phyloP scores from a whole-genome alignment of 2,113 vertebrate genomes.

The Eulacestoma nigropectus region DNA sequence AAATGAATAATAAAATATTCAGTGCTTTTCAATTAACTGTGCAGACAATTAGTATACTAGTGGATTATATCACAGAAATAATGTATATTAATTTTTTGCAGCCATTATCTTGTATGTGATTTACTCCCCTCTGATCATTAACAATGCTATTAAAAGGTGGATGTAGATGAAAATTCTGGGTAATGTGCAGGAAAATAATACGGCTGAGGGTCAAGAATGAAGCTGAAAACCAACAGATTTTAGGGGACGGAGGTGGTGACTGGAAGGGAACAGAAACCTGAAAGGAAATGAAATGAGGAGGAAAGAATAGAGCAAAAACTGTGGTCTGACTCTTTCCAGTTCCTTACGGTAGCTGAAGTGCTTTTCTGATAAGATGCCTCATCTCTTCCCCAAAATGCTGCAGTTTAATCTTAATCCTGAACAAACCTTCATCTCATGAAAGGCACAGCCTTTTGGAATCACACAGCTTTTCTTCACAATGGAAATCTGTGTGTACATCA shows the following conservation, averaged over 20 bases:
- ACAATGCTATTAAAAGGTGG: slow-evolving; percentile 68
- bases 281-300: background rate
- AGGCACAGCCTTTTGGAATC: slow-evolving; percentile 14
- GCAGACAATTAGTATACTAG: slow-evolving; percentile 73
- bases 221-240: slow-evolving; percentile 19
- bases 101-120: slow-evolving; percentile 74
- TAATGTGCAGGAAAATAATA: slow-evolving; percentile 56
- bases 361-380: background rate
- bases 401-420: background rate
- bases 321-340: background rate
- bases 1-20: slow-evolving; percentile 80
- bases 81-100: slow-evolving; percentile 76
- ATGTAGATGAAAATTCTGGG: slow-evolving; percentile 58
- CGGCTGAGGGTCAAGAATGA: slow-evolving; percentile 42
- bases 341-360: background rate
- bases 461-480: slow-evolving; percentile 11
- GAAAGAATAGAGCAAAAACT: background rate
- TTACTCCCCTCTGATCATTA: slow-evolving; percentile 75
- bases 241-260: background rate
- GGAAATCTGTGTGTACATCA: slow-evolving; percentile 22
- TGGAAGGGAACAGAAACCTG: background rate
- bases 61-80: slow-evolving; percentile 75
- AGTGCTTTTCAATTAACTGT: slow-evolving; percentile 78
- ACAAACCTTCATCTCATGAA: background rate
- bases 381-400: background rate